phyloP scores from a whole-genome alignment of 2,113 vertebrate species.

The Tapirus terrestris region DNA sequence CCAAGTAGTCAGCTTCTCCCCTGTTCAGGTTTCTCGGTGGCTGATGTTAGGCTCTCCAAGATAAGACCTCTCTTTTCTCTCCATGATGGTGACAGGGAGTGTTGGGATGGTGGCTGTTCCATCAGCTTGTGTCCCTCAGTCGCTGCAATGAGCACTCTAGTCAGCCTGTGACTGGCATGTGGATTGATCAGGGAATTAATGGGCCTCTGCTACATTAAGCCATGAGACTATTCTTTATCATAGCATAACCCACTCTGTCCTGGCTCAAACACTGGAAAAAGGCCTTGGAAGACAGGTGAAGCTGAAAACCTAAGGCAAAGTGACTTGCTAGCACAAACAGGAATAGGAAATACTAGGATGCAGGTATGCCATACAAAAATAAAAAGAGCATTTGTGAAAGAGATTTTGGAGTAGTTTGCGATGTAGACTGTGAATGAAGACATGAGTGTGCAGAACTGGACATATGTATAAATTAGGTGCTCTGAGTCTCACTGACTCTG shows the following conservation, averaged over 20 bases:
- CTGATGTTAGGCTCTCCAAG: not conserved
- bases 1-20: not conserved
- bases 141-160: not conserved
- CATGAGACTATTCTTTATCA: not conserved
- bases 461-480: not conserved
- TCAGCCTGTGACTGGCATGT: not conserved
- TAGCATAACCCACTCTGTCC: not conserved
- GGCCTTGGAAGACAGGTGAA: not conserved
- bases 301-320: not conserved
- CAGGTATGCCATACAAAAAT: not conserved
- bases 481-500: not conserved
- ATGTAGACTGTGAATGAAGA: not conserved
- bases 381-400: not conserved
- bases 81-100: not conserved
- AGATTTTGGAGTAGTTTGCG: not conserved
- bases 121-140: not conserved
- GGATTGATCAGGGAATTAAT: not conserved
- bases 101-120: not conserved
- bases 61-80: not conserved
- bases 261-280: not conserved
- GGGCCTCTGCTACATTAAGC: not conserved
- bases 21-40: not conserved
- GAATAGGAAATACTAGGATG: not conserved
- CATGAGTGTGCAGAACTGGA: not conserved
- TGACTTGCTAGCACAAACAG: not conserved